Base-by-base conservation (phyloP, 2,888 invertebrate genomes). In the Pseudococcus longispinus region DNA sequence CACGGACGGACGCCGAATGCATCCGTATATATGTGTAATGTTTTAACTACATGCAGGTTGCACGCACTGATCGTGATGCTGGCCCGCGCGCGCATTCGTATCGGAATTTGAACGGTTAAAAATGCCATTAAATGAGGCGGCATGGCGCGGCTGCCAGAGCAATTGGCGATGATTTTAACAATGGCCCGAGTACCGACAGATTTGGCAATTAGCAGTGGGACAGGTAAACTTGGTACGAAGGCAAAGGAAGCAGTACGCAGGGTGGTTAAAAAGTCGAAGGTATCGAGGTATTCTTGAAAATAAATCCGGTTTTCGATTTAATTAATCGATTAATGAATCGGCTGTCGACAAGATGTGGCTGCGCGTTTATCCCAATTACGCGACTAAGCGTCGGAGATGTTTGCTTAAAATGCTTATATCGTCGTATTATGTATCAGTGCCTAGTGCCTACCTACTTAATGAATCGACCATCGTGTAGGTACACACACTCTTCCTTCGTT, bases 71-170 rank as follows among this genome's bases (percentile, higher is more conserved):
- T 5, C 37, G 5, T 46, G 13, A 37, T 32, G 23, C 60, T 60
- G 23, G 60, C 60, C 5, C 60, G 60, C 60, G 23, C 60, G 60
- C 20, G 60, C 23, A 60, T 60, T 60, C 60, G 60, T 20, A 60
- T 60, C 84, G 60, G 84, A 55, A 46, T 51, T 51, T 46, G 70
- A 70, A 70, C 70, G 70, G 26, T 70, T 70, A 29, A 70, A 70
- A 70, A 70, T 70, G 70, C 70, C 70, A 29, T 70, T 70, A 29
- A 70, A 70, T 29, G 70, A 60, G 60, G 60, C 60, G 60, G 55
- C 55, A n/a, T n/a, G 55, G 55, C 55, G 2, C 13, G 44, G n/a
- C 55, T 5, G 23, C 23, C 11, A 2, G 60, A 60, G 60, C 60
- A 60, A 60, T 23, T 23, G 60, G 60, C 60, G 60, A 60, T 60